A percentile compares a stretch with the other conserved stretches of the same genome.
These are phyloP conservation scores for Agriopis aurantiaria DNA, from an alignment of 2,888 invertebrate genomes.

Conservation along the genomic window DNA sequence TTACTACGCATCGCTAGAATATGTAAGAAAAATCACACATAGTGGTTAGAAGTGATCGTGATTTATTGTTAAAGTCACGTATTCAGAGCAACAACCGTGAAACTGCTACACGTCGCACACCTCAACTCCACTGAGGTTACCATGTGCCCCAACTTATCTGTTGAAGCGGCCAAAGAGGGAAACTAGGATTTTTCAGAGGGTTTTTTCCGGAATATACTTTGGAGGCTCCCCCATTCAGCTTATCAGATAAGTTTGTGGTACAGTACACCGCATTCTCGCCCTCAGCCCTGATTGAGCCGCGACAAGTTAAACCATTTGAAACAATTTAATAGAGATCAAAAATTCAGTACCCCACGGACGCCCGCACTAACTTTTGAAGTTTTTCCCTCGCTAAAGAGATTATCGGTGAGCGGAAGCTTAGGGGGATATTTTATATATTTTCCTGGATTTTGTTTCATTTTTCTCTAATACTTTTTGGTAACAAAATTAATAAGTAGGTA, in stretches of 20 bases:
- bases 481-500: neutral
- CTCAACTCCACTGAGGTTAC: constrained; percentile 41
- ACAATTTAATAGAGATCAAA: constrained; percentile 87
- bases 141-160: neutral
- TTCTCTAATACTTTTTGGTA: constrained; percentile 56
- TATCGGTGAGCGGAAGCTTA: constrained; percentile 79
- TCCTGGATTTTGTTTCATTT: constrained; percentile 71
- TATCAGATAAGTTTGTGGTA: neutral
- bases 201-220: neutral
- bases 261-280: constrained; percentile 41
- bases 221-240: neutral
- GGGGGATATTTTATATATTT: constrained; percentile 80
- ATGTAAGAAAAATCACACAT: constrained; percentile 1
- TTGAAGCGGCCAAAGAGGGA: neutral
- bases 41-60: constrained; percentile 34
- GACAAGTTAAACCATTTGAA: constrained; percentile 87
- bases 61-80: constrained; percentile 59
- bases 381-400: constrained; percentile 86
- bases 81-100: constrained; percentile 72
- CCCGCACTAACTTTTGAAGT: constrained; percentile 87
- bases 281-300: constrained; percentile 83
- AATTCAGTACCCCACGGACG: constrained; percentile 78
- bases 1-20: neutral
- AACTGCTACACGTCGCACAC: constrained; percentile 51
- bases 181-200: neutral